phyloP scores from a whole-genome alignment of 1,140 invertebrate genomes.

The Trachymyrmex septentrionalis region DNA sequence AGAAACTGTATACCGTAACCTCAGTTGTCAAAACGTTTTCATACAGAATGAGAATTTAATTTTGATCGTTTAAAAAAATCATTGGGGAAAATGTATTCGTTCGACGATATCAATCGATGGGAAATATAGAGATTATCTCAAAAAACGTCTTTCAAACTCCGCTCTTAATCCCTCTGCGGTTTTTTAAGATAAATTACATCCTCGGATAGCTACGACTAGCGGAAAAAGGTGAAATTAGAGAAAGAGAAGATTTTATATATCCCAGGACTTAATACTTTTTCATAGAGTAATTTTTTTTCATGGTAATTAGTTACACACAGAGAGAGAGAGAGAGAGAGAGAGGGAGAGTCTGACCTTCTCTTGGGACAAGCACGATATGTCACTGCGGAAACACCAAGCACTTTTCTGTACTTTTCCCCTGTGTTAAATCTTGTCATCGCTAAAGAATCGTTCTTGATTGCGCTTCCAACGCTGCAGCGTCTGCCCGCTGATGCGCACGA shows the following conservation, averaged over 20 bases:
- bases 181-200: conserved; percentile 45
- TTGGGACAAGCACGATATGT: conserved; percentile 30
- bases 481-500: background rate
- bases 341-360: background rate
- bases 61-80: background rate
- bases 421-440: conserved; percentile 34
- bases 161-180: conserved; percentile 8
- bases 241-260: conserved; percentile 51
- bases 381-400: background rate
- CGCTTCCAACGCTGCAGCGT: background rate
- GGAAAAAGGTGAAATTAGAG: conserved; percentile 30
- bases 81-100: conserved; percentile 1
- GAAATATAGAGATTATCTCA: background rate
- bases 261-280: conserved; percentile 44
- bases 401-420: conserved; percentile 2
- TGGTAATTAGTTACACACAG: conserved; percentile 55
- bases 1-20: background rate
- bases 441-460: conserved; percentile 56
- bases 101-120: conserved; percentile 4
- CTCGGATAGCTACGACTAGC: background rate
- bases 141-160: conserved; percentile 4
- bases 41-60: conserved; percentile 8
- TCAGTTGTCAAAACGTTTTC: background rate
- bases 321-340: too few species aligned
- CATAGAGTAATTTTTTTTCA: conserved; percentile 45